Evolutionary conservation across 2,888 invertebrate genomes (phyloP).

Genomic region (Notodonta dromedarius): DNA sequence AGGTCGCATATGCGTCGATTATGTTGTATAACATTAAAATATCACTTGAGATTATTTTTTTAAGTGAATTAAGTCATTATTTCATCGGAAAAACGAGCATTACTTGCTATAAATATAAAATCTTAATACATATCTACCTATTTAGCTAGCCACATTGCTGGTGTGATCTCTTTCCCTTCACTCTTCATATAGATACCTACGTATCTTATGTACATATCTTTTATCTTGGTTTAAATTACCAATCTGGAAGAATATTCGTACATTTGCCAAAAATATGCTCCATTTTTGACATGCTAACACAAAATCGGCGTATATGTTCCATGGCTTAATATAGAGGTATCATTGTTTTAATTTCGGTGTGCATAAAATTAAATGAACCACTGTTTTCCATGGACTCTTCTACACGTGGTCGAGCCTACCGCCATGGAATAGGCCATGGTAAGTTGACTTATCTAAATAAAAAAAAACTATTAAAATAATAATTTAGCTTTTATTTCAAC

Average conservation of each 20-base stretch:
- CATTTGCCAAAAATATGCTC: too few relatives aligned
- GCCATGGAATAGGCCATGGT: conserved; percentile 80
- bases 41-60: not conserved
- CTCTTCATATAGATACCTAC: too few relatives aligned
- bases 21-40: not conserved
- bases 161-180: too few relatives aligned
- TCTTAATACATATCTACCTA: too few relatives aligned
- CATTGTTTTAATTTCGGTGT: conserved; percentile 55
- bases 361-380: conserved; percentile 69
- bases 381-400: conserved; percentile 82
- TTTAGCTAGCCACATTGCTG: too few relatives aligned
- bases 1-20: not conserved
- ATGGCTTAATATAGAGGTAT: conserved; percentile 43
- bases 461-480: conserved; percentile 49
- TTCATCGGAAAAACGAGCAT: too few relatives aligned
- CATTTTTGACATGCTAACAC: not conserved
- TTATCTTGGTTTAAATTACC: too few relatives aligned
- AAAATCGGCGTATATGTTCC: not conserved
- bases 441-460: conserved; percentile 75
- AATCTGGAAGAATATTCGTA: too few relatives aligned
- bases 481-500: conserved; percentile 54
- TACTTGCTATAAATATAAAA: too few relatives aligned
- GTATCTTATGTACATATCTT: too few relatives aligned
- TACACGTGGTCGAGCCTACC: conserved; percentile 73
- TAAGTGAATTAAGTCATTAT: too few relatives aligned